Conservation (phyloP, 2,888 invertebrate species). For the Heliconius erato region DNA sequence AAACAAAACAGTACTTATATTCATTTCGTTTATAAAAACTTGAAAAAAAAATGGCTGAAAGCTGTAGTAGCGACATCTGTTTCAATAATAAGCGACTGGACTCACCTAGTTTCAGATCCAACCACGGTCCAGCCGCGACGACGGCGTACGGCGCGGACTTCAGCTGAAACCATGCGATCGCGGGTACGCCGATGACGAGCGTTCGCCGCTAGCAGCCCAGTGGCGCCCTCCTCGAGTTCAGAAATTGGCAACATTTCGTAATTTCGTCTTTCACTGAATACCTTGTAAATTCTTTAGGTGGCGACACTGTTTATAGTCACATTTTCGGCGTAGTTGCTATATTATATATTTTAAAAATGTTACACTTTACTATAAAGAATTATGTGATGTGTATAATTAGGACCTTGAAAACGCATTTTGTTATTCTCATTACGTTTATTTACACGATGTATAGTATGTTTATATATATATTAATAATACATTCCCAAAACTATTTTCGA, state of each 20-base stretch:
- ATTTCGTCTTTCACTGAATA: slow-evolving; percentile 35
- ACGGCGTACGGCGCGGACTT: slow-evolving; percentile 84
- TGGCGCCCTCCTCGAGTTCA: slow-evolving; percentile 78
- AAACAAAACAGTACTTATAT: background rate
- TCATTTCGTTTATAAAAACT: background rate
- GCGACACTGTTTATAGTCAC: slow-evolving; percentile 50
- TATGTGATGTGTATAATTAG: background rate
- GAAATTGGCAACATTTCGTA: slow-evolving; percentile 77
- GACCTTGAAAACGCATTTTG: background rate
- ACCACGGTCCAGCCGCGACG: slow-evolving; percentile 91
- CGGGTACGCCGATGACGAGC: slow-evolving; percentile 74
- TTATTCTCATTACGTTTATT: background rate
- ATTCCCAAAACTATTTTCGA: background rate
- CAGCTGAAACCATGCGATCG: slow-evolving; percentile 79
- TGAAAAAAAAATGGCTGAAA: background rate
- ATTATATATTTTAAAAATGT: background rate
- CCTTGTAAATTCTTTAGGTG: slow-evolving; percentile 50
- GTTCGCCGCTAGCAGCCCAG: slow-evolving; percentile 62
- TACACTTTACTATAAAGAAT: background rate
- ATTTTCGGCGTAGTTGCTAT: slow-evolving; percentile 36
- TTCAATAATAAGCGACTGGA: slow-evolving; percentile 43
- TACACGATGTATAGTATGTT: background rate
- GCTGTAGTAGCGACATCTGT: slow-evolving; percentile 70
- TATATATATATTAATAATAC: background rate
- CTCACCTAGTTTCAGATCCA: slow-evolving; percentile 90